phyloP scores from a whole-genome alignment of 2,888 invertebrate species.

The Oscheius onirici region DNA sequence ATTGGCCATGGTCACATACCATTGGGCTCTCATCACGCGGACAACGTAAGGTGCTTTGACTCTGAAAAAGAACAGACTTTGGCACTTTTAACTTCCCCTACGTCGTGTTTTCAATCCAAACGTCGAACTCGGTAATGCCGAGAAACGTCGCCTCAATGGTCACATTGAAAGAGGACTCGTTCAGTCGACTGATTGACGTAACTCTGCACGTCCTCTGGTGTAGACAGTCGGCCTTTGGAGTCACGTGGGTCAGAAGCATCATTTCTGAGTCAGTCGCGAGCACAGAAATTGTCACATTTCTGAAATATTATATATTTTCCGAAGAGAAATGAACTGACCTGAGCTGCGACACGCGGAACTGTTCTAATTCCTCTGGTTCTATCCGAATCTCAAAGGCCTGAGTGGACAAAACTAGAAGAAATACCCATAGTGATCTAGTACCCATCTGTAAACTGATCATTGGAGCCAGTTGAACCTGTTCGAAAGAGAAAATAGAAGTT shows the following conservation, averaged over 20 bases:
- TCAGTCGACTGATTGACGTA: background rate
- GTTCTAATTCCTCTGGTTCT: background rate
- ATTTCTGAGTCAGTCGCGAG: background rate
- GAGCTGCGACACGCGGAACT: slow-evolving; percentile 3
- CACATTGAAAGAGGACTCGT: slow-evolving; percentile 18
- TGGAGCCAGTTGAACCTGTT: background rate
- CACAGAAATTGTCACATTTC: slow-evolving; percentile 8
- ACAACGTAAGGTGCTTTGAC: slow-evolving; percentile 10
- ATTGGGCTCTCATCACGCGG: slow-evolving; percentile 38
- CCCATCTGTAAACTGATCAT: slow-evolving; percentile 3
- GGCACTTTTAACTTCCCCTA: background rate
- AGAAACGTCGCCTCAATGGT: slow-evolving; percentile 27
- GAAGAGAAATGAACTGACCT: background rate
- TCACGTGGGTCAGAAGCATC: background rate
- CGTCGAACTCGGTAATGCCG: slow-evolving; percentile 26
- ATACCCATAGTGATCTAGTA: background rate
- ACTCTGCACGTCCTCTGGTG: slow-evolving; percentile 4
- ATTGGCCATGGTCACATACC: slow-evolving; percentile 33
- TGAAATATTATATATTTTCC: background rate
- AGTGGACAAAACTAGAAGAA: background rate
- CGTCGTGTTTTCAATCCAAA: slow-evolving; percentile 1
- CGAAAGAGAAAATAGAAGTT: background rate
- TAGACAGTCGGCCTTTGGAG: slow-evolving; percentile 3
- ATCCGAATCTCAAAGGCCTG: slow-evolving; percentile 8
- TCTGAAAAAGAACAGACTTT: background rate